phyloP scores from a whole-genome alignment of 2,888 invertebrate species.

The Cataglyphis rosenhaueri region DNA sequence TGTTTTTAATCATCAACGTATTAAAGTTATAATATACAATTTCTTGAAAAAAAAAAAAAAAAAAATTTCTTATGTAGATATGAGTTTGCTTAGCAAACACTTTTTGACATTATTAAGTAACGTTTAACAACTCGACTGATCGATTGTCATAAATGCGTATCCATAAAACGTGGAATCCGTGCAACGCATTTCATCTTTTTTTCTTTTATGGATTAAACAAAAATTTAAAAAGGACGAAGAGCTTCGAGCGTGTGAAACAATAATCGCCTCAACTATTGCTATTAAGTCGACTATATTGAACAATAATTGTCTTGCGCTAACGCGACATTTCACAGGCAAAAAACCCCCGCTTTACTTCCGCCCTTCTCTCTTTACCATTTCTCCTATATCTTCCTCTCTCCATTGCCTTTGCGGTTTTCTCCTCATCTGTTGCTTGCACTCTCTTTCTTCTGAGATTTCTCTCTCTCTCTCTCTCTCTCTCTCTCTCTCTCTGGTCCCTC shows the following conservation, averaged over 20 bases:
- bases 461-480: constrained; percentile 25
- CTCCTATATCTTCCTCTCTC: constrained; percentile 34
- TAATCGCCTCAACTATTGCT: constrained; percentile 70
- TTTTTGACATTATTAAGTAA: constrained; percentile 1
- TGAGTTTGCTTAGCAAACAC: not conserved
- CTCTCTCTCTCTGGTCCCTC: constrained; percentile 43
- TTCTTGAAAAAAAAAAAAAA: too few relatives aligned
- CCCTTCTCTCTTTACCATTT: constrained; percentile 42
- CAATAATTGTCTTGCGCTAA: constrained; percentile 80
- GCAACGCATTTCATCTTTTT: not conserved
- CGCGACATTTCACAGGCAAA: constrained; percentile 73
- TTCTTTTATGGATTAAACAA: not conserved
- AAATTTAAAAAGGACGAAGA: constrained; percentile 1
- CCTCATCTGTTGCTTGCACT: constrained; percentile 35
- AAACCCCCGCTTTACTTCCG: constrained; percentile 69
- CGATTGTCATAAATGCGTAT: constrained; percentile 4
- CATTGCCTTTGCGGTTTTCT: constrained; percentile 35
- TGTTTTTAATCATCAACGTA: not conserved
- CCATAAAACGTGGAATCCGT: not conserved
- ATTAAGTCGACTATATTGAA: constrained; percentile 79
- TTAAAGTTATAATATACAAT: not conserved
- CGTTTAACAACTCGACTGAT: not conserved
- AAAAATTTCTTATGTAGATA: too few relatives aligned
- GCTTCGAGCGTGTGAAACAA: constrained; percentile 69
- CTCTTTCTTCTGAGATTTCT: constrained; percentile 48